A percentile compares a stretch with the other conserved stretches of the same genome.
These are phyloP conservation scores for Oncorhynchus nerka DNA, from an alignment of 2,113 vertebrate genomes.

Conservation along the genomic window DNA sequence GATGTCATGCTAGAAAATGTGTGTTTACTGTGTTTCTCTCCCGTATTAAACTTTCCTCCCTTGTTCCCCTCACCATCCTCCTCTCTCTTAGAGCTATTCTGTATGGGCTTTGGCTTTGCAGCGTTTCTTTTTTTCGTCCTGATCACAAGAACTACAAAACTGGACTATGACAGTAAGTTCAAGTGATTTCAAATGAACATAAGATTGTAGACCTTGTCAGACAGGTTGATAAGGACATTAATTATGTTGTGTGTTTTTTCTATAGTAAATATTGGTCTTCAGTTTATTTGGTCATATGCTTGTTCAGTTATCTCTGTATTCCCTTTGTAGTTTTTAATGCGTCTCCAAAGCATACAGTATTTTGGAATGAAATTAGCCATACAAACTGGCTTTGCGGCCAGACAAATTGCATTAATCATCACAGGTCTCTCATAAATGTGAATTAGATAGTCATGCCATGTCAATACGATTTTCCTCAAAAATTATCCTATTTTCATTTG, in stretches of 20 bases:
- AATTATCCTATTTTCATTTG: too few species aligned
- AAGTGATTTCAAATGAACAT: background rate
- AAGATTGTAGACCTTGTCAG: background rate
- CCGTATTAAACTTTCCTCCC: background rate
- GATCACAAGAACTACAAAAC: slow-evolving; percentile 73
- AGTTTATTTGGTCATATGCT: too few species aligned
- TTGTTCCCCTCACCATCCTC: background rate
- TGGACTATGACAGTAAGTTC: slow-evolving; percentile 81
- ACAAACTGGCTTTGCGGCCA: too few species aligned
- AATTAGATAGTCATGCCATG: too few species aligned
- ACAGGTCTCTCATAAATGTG: too few species aligned
- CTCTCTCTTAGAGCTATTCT: slow-evolving; percentile 81
- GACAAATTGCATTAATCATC: too few species aligned
- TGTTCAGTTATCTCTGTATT: too few species aligned
- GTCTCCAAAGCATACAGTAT: background rate
- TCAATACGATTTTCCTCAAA: too few species aligned
- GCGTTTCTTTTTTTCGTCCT: slow-evolving; percentile 85
- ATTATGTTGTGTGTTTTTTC: background rate
- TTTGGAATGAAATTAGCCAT: too few species aligned
- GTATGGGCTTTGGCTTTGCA: slow-evolving; percentile 84
- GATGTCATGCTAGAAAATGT: background rate
- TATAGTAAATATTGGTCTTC: background rate
- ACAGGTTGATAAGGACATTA: background rate
- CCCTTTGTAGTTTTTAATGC: too few species aligned
- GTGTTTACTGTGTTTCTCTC: background rate